Base-by-base conservation (phyloP, 2,113 vertebrate genomes). In the Otus sunia region DNA sequence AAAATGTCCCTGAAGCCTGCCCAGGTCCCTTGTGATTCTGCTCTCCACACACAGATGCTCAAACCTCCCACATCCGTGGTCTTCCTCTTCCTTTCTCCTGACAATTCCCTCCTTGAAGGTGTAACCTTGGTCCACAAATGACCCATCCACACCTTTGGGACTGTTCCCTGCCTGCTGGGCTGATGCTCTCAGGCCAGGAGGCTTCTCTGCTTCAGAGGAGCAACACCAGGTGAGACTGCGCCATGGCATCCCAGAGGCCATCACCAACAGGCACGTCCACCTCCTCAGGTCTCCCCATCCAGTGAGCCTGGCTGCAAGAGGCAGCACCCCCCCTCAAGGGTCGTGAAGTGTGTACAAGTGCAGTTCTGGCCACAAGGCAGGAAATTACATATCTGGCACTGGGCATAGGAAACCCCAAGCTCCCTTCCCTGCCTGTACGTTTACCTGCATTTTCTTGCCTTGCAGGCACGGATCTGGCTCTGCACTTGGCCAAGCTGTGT, bases 401-500 rank as follows among this genome's bases (percentile, higher is more conserved):
- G 13, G 32, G 22, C 0, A 0, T 37, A 29, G 56, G 58, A 73
- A 88, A 32, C 26, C 15, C 26, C 13, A 25, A 21, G 30, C 21
- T n/a, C 53, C 20, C 36, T 27, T 45, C 41, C 50, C 41, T 64
- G 58, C 41, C 41, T 56, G n/a, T 9, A 29, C 21, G 55, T 39
- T 9, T 8, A 39, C 29, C n/a, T 37, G n/a, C 4, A 1, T 23
- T 37, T 3, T 2, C 30, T 55, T n/a, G 41, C 67, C 41, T n/a
- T 30, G 49, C 32, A 64, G 76, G 50, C 41, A 30, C 1, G 6
- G 67, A 16, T n/a, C 59, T 50, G 30, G n/a, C 56, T 43, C 41
- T 56, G 29, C 39, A 12, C 25, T 55, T 5, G 1, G 47, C 27
- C 2, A 2, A 71, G 39, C 56, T 55, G 41, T 2, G 1, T 11